Base-by-base conservation (phyloP, 92 coral and sea anemone species). In the Paragorgia papillata region DNA sequence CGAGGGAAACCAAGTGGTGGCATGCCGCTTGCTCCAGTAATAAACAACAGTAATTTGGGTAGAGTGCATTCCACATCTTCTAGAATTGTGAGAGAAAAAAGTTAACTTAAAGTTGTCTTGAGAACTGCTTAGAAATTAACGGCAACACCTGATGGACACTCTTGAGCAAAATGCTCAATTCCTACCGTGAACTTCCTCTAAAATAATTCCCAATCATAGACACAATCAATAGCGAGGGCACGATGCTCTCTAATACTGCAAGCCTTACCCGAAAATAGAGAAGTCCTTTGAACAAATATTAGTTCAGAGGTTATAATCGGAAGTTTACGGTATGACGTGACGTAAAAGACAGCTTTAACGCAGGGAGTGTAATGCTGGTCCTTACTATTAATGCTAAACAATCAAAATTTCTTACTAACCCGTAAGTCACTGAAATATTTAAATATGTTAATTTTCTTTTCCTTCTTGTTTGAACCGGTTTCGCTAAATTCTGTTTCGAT, bases 1-100 rank as follows among this genome's bases (percentile, higher is more conserved):
- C 48, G 43, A 30, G 14, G 57, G 75, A 69, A 69, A 44, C 59
- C 75, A 69, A 69, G 75, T 6, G 75, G 75, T 0, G 60, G 75
- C 13, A 69, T 43, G 0, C 58, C 75, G 9, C 48, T 69, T 69
- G 59, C 43, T 12, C 75, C 75, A 69, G 75, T 69, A 21, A 69
- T 69, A 21, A 69, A 69, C 59, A 37, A 20, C 34, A 69, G 75
- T 49, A 69, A 69, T 69, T 44, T 69, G 1, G 59, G 25, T 59
- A 69, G 60, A 25, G 59, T 2, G 58, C 75, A 58, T 44, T 32
- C 75, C 2, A 34, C 8, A 37, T 49, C 46, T 46, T 69, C 75
- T 69, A 26, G 15, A 46, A 49, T 13, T 43, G 43, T 10, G 18
- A 51, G 37, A 31, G 1, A 65, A 35, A 9, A 35, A 65, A 33